A percentile compares a stretch with the other conserved stretches of the same genome.
phyloP scores from a whole-genome alignment of 2,113 vertebrate genomes.

The Scytalopus superciliaris region DNA sequence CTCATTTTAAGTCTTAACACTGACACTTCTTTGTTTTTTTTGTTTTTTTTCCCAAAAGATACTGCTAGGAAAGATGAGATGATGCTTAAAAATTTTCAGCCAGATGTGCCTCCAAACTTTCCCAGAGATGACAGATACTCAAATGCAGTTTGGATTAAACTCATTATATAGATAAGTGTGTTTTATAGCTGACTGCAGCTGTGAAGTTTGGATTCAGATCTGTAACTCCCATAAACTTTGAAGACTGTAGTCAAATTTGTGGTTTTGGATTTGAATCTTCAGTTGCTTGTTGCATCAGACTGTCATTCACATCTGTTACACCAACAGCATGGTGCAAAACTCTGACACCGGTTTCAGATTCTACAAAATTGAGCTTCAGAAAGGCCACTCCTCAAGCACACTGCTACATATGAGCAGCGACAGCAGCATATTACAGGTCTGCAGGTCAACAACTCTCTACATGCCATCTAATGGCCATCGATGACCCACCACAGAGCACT shows the following conservation, averaged over 20 bases:
- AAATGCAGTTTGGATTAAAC: not conserved
- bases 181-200: conserved; percentile 35
- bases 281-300: not conserved
- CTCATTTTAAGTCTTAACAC: not conserved
- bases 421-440: conserved; percentile 23
- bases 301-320: not conserved
- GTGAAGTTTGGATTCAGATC: conserved; percentile 59
- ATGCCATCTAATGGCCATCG: not conserved
- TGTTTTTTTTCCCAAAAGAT: not conserved
- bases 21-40: not conserved
- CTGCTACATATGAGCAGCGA: not conserved
- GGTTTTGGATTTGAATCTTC: conserved; percentile 31
- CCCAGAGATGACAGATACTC: not conserved
- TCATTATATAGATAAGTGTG: not conserved
- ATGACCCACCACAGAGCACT: not conserved
- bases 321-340: not conserved
- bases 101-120: not conserved
- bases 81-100: not conserved
- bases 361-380: not conserved
- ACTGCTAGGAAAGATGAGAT: not conserved
- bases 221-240: conserved; percentile 26
- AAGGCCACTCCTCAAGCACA: not conserved
- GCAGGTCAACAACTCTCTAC: not conserved
- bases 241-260: conserved; percentile 22
- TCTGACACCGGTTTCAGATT: not conserved